phyloP scores from a whole-genome alignment of 1,140 invertebrate genomes.

The Eupristina koningsbergeri region DNA sequence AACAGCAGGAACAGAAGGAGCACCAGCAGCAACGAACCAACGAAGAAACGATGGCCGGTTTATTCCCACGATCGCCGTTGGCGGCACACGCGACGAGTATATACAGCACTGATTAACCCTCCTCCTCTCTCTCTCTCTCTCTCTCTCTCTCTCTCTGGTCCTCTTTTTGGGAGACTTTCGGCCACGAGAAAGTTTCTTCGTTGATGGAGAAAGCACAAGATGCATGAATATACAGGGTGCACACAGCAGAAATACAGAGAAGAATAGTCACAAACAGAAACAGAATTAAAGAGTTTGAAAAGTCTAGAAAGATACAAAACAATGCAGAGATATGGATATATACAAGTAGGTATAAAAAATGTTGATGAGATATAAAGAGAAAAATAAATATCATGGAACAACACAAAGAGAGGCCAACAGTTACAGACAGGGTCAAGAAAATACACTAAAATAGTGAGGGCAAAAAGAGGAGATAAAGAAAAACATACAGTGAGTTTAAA shows the following conservation, averaged over 20 bases:
- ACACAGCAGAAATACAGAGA: too few relatives aligned
- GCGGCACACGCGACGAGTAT: constrained; percentile 45
- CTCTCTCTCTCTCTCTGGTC: background rate
- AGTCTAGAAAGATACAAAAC: too few relatives aligned
- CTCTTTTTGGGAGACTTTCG: too few relatives aligned
- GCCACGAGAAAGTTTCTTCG: background rate
- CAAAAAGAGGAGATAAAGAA: background rate
- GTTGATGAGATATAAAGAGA: background rate
- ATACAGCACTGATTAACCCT: constrained; percentile 21
- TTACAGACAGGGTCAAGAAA: background rate
- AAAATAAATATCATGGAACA: background rate
- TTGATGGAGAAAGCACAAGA: background rate
- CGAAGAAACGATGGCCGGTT: constrained; percentile 16
- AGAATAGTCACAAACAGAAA: too few relatives aligned
- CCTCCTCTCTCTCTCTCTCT: background rate
- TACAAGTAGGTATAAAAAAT: background rate
- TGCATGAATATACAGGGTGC: too few relatives aligned
- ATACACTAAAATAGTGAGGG: background rate
- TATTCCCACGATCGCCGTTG: constrained; percentile 49
- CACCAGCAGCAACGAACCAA: too few relatives aligned
- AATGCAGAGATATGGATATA: background rate
- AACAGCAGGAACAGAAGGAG: too few relatives aligned
- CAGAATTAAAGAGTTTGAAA: too few relatives aligned
- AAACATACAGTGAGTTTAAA: background rate
- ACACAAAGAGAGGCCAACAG: constrained; percentile 3